phyloP scores from a whole-genome alignment of 2,888 invertebrate species.

The Ectemnius continuus region DNA sequence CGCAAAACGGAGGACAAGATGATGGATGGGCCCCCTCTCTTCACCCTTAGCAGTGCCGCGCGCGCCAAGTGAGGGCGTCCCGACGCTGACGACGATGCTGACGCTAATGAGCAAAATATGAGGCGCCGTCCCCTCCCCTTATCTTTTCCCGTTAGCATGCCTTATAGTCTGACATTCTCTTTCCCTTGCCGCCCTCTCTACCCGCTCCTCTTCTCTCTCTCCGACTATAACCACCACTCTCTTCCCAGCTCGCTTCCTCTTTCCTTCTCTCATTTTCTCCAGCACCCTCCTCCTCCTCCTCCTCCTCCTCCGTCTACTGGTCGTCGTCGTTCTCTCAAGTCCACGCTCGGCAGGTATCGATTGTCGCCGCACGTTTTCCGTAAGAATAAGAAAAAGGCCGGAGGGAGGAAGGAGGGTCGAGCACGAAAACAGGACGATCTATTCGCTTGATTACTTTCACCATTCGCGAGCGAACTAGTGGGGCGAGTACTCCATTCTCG shows the following conservation, averaged over 20 bases:
- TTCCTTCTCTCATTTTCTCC: conserved; percentile 31
- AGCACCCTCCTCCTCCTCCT: conserved; percentile 35
- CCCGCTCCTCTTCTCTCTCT: conserved; percentile 40
- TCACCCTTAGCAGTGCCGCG: conserved; percentile 63
- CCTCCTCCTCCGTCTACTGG: conserved; percentile 30
- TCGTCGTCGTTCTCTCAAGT: conserved; percentile 28
- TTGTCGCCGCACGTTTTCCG: conserved; percentile 66
- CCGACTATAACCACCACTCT: conserved; percentile 32
- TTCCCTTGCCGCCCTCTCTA: conserved; percentile 10
- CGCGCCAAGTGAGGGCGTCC: conserved; percentile 70
- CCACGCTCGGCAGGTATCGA: conserved; percentile 67
- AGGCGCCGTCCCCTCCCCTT: conserved; percentile 69
- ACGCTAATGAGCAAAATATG: conserved; percentile 78
- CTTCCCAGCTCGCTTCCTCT: conserved; percentile 38
- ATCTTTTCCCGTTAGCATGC: conserved; percentile 34
- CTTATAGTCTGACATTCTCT: conserved; percentile 31
- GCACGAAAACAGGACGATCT: conserved; percentile 62
- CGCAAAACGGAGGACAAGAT: conserved; percentile 73
- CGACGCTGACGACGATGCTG: conserved; percentile 75
- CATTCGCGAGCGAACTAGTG: conserved; percentile 15
- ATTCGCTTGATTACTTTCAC: conserved; percentile 72
- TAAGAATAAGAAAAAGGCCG: conserved; percentile 47
- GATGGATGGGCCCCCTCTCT: conserved; percentile 72
- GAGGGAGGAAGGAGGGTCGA: conserved; percentile 35
- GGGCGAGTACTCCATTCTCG: conserved; percentile 18